Base-by-base conservation (phyloP, 92 coral and sea anemone genomes). In the Siderastrea siderea region DNA sequence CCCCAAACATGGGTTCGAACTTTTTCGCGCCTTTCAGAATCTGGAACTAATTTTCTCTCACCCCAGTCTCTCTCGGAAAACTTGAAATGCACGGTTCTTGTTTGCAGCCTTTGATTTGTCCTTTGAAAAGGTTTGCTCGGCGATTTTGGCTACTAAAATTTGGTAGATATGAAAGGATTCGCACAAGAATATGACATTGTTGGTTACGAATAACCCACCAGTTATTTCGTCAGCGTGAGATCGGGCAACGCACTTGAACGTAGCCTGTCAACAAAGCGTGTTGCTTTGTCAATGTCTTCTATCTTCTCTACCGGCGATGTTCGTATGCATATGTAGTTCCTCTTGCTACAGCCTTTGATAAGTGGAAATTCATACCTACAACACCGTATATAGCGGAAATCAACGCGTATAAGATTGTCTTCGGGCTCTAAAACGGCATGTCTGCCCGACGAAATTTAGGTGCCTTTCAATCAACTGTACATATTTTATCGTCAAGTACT, bases 381-480 rank as follows among this genome's bases (percentile, higher is more conserved):
- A 46, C 17, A 45, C 47, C 46, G 17, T 55, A 46, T 59, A 58
- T 52, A 59, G 63, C 13, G 68, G 47, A 45, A 60, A 80, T 26
- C 16, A 26, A 12, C 48, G 15, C 49, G n/a, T 9, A 52, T 26
- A 46, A 47, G 12, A 8, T 51, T 69, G 65, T 80, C 10, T 65
- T 53, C 16, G 49, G 54, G 19, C n/a, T 64, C 47, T 45, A 61
- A 80, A 47, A 52, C 78, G 86, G 54, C 17, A 82, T 82, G 86
- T 47, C 53, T 82, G 51, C 14, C n/a, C 9, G 77, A 82, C 68
- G 8, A 70, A 69, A 55, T 16, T 82, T 58, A 47, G 55, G 68
- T 71, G 68, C 57, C 78, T 57, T 44, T 6, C 78, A 19, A 82
- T 70, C 86, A 82, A 82, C 86, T 69, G 86, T 71, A 70, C 78